Percentiles rank a stretch among this genome's conserved stretches.
These are phyloP conservation scores for Argopecten irradians DNA, from an alignment of 1,140 invertebrate genomes.

Conservation along the genomic window DNA sequence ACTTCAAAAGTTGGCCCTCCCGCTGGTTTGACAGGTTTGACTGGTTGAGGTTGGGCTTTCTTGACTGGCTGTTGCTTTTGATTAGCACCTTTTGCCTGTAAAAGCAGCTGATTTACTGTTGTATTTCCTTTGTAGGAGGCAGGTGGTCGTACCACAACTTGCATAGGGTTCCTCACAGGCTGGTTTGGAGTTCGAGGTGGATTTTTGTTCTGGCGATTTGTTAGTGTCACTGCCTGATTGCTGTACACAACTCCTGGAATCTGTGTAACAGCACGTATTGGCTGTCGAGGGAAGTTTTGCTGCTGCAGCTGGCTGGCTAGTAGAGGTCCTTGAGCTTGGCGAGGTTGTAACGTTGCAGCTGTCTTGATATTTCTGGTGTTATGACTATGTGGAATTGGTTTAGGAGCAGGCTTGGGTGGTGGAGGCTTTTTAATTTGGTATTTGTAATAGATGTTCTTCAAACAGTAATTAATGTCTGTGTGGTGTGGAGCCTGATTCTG, in stretches of 20 bases:
- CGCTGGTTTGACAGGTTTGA: neutral
- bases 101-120: neutral
- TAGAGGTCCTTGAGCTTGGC: slow-evolving; percentile 19
- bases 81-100: neutral
- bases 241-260: neutral
- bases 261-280: slow-evolving; percentile 21
- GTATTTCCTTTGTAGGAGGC: neutral
- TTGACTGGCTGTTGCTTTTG: neutral
- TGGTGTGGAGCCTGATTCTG: slow-evolving; percentile 86
- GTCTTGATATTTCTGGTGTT: neutral
- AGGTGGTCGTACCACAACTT: slow-evolving; percentile 3
- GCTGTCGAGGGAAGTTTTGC: neutral
- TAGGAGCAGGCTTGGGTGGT: neutral
- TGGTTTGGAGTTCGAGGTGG: neutral
- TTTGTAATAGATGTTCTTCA: slow-evolving; percentile 69
- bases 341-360: slow-evolving; percentile 28
- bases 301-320: neutral
- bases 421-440: slow-evolving; percentile 52
- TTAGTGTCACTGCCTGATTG: neutral
- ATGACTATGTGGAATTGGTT: neutral
- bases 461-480: slow-evolving; percentile 68
- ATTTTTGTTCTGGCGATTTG: neutral
- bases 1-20: slow-evolving; percentile 69
- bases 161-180: neutral
- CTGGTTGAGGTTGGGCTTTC: neutral